phyloP scores from a whole-genome alignment of 2,113 vertebrate genomes.

The Scomber japonicus region DNA sequence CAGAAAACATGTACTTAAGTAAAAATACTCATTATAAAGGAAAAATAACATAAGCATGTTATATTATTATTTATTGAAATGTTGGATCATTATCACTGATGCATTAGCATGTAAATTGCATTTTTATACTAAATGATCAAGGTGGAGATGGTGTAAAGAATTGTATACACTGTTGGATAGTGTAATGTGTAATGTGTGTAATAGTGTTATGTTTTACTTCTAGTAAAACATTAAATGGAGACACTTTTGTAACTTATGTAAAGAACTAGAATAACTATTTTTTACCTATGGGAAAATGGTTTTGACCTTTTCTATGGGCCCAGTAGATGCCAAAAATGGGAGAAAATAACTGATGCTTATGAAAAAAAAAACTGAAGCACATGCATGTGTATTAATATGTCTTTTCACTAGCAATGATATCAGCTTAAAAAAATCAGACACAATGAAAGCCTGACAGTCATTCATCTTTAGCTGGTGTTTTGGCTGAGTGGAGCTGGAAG shows the following conservation, averaged over 20 bases:
- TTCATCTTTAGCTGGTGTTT: constrained; percentile 59
- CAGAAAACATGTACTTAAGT: background rate
- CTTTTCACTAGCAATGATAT: constrained; percentile 40
- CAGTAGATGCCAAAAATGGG: background rate
- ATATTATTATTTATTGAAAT: background rate
- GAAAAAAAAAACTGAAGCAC: background rate
- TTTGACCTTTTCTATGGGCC: background rate
- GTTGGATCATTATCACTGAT: background rate
- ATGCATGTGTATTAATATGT: constrained; percentile 27
- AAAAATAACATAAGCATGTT: background rate
- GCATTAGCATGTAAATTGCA: background rate
- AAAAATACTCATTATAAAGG: background rate
- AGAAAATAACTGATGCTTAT: background rate
- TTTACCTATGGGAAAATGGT: background rate
- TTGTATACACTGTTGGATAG: background rate
- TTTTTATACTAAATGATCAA: background rate
- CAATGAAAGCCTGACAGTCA: constrained; percentile 44
- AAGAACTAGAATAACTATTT: background rate
- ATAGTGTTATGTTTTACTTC: no score
- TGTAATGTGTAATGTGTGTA: no score
- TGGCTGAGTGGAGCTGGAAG: constrained; percentile 51
- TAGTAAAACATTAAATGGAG: background rate
- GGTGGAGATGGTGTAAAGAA: background rate
- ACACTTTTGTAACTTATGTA: background rate
- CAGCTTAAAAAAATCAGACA: constrained; percentile 32